Percentiles rank a stretch among this genome's conserved stretches.
Evolutionary conservation across 2,113 vertebrate genomes (phyloP).

Genomic region (Cyanoramphus novaezelandiae): DNA sequence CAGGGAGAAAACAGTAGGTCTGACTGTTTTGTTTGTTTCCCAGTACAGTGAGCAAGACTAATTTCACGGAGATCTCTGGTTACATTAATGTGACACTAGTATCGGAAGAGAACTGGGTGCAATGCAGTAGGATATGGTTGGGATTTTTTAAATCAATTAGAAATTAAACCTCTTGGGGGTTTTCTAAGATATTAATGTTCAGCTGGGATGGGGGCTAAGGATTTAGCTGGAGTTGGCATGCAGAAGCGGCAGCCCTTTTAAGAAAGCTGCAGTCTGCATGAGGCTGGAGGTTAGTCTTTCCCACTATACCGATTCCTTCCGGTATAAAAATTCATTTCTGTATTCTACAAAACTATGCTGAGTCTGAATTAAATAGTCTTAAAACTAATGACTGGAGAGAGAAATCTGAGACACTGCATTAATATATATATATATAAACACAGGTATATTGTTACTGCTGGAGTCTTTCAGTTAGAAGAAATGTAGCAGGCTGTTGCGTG

Average conservation of each 20-base stretch:
- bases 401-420: neutral
- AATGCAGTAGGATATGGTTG: neutral
- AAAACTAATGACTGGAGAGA: neutral
- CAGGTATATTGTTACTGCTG: neutral
- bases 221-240: neutral
- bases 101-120: neutral
- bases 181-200: neutral
- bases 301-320: neutral
- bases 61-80: neutral
- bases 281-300: neutral
- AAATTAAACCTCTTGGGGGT: neutral
- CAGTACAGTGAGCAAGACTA: neutral
- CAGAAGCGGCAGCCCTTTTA: neutral
- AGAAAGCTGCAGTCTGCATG: neutral
- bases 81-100: neutral
- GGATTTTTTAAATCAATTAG: neutral
- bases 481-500: neutral
- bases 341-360: fast-evolving
- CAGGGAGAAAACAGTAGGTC: neutral
- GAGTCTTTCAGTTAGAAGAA: neutral
- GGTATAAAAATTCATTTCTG: neutral
- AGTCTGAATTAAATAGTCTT: neutral
- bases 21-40: neutral
- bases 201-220: neutral
- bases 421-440: fast-evolving